These are phyloP conservation scores for Hystrix brachyura DNA, from an alignment of 2,113 vertebrate genomes.

Conservation along the genomic window DNA sequence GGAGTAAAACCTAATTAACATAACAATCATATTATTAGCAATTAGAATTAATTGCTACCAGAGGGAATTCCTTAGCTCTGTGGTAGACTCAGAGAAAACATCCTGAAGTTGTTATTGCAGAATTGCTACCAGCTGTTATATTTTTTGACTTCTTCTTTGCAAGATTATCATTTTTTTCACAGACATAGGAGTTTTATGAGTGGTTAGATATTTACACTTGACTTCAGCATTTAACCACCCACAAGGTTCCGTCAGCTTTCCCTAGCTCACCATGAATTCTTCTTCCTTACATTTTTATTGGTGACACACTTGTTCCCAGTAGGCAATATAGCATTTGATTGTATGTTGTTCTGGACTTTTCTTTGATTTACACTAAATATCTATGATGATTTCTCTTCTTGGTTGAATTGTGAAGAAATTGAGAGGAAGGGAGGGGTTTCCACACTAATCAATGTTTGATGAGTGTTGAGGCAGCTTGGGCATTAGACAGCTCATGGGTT, in stretches of 20 bases:
- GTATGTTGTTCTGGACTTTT: background rate
- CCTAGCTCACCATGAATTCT: background rate
- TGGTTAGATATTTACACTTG: background rate
- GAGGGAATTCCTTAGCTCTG: background rate
- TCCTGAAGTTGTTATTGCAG: background rate
- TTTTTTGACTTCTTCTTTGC: background rate
- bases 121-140: background rate
- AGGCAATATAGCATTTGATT: background rate
- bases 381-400: background rate
- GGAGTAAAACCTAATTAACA: background rate
- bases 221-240: background rate
- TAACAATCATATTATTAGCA: background rate
- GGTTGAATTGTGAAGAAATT: background rate
- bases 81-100: background rate
- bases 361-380: background rate
- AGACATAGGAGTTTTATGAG: background rate
- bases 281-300: background rate
- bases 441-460: background rate
- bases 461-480: background rate
- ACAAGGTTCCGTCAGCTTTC: background rate
- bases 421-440: background rate
- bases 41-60: too few relatives aligned
- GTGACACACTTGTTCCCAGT: background rate
- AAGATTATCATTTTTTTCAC: background rate
- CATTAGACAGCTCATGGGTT: background rate